Conservation (phyloP, 2,888 invertebrate species). For the Aphelenchoides bicaudatus region DNA sequence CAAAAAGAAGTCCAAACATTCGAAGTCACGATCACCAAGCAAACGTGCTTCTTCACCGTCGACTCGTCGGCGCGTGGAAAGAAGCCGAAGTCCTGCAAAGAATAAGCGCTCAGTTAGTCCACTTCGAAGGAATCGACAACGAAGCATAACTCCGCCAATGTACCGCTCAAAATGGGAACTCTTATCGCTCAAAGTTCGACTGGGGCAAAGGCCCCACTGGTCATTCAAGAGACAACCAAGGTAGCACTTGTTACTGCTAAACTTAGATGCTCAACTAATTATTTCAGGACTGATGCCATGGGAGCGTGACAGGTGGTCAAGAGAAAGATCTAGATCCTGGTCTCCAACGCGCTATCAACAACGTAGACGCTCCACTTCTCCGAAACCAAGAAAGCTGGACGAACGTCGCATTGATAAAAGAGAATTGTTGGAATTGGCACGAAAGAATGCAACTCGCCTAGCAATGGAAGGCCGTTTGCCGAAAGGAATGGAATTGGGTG, state of each 20-base stretch:
- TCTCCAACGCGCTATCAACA: slow-evolving; percentile 6
- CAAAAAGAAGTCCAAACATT: not conserved
- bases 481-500: slow-evolving; percentile 34
- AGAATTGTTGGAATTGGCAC: slow-evolving; percentile 46
- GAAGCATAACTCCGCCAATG: slow-evolving; percentile 2
- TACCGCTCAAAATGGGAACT: not conserved
- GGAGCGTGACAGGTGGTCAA: slow-evolving; percentile 12
- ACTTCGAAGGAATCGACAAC: not conserved
- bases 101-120: not conserved
- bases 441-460: slow-evolving; percentile 39
- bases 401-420: slow-evolving; percentile 42
- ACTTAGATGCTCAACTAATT: not conserved
- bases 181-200: not conserved
- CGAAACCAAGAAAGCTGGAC: slow-evolving; percentile 10
- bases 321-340: slow-evolving; percentile 6
- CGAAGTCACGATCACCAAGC: not conserved
- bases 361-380: slow-evolving; percentile 6
- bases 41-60: not conserved
- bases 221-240: not conserved
- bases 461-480: slow-evolving; percentile 36
- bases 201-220: not conserved
- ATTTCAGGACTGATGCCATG: slow-evolving; percentile 9
- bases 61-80: no score
- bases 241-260: not conserved
- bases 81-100: not conserved